Base-by-base conservation (phyloP, 2,888 invertebrate species). In the Drosophila melanosoma region DNA sequence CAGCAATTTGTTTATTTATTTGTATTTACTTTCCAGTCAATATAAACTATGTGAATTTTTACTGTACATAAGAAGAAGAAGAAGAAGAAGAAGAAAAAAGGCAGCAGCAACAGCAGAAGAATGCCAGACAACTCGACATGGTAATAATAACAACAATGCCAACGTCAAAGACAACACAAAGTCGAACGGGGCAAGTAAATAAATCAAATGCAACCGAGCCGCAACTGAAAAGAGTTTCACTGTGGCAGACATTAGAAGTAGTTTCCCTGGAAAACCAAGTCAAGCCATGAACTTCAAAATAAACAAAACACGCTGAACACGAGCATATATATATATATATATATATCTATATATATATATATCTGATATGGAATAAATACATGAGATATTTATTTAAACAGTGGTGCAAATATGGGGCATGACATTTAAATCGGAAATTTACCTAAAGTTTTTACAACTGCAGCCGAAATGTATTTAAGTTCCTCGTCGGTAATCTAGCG, bases 11-110 rank as follows among this genome's bases (percentile, higher is more conserved):
- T 82, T 86, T 89, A 87, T 77, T 83, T 90, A 90, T 89, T 90
- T 92, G 78, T 90, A 92, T 91, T 91, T 92, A 92, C 90, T 91
- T 91, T 91, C 92, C 91, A 92, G 91, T 92, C 92, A 91, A 91
- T 91, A 91, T 91, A 91, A 91, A 90, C 87, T 85, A 91, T 84
- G 92, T 91, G 90, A 91, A 92, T 92, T 88, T 90, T 69, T 87
- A 86, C 79, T 75, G 86, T 87, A 91, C 91, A 91, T 87, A 91
- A 85, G 26, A 17, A 15, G 3, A 7, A 3, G 15, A 20, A 45
- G 20, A 20, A 20, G 60, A n/a, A n/a, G n/a, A n/a, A n/a, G n/a
- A n/a, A n/a, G n/a, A n/a, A n/a, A n/a, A 15, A 20, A n/a, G 15
- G 35, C 23, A 76, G 62, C 23, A 40, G 36, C 54, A 40, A 15